Percentiles rank a stretch among this genome's conserved stretches.
Evolutionary conservation across 2,888 invertebrate genomes (phyloP).

Genomic region (Nephrotoma guestfalica): DNA sequence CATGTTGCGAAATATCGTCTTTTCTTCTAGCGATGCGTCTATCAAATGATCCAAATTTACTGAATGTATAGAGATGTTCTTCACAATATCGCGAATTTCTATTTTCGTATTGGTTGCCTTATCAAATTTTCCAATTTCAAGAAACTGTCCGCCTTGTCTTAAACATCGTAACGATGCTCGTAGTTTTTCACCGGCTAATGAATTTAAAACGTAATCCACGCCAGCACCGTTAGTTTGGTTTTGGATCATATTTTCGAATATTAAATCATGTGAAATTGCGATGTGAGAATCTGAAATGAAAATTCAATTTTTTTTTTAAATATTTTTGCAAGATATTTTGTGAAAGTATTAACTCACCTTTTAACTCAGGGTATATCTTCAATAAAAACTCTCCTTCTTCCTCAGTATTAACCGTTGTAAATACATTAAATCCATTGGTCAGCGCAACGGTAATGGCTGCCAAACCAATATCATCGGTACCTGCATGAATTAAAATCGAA

Average conservation of each 20-base stretch:
- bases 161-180: constrained; percentile 50
- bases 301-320: too few relatives aligned
- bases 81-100: constrained; percentile 49
- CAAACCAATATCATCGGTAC: constrained; percentile 59
- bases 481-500: constrained; percentile 37
- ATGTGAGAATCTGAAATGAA: constrained; percentile 38
- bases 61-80: constrained; percentile 61
- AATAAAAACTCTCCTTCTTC: constrained; percentile 49
- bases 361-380: constrained; percentile 35
- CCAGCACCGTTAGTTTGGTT: constrained; percentile 69
- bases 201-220: constrained; percentile 87
- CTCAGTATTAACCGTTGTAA: constrained; percentile 54
- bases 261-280: constrained; percentile 71
- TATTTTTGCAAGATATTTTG: too few relatives aligned
- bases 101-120: constrained; percentile 48
- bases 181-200: constrained; percentile 82
- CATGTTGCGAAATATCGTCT: background rate
- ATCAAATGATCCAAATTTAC: constrained; percentile 60
- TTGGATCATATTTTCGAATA: constrained; percentile 76
- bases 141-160: constrained; percentile 47
- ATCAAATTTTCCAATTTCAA: constrained; percentile 81
- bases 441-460: constrained; percentile 63
- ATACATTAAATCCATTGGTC: constrained; percentile 46
- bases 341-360: constrained; percentile 32
- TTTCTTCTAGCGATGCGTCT: constrained; percentile 20